phyloP scores from a whole-genome alignment of 2,888 invertebrate genomes.

The Deilephila porcellus region DNA sequence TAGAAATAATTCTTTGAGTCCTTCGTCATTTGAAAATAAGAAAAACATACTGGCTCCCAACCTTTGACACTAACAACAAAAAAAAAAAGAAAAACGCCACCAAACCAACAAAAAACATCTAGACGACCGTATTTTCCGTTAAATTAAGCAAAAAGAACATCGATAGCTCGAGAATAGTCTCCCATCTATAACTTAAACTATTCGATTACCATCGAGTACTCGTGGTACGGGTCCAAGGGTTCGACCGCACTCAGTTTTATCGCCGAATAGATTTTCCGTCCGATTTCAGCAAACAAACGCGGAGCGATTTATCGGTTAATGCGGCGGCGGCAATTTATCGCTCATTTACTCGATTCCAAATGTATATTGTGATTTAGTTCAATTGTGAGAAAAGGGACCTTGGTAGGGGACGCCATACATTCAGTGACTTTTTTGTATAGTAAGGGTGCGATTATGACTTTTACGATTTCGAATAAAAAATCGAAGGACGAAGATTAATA shows the following conservation, averaged over 20 bases:
- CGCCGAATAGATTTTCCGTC: slow-evolving; percentile 48
- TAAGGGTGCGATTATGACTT: neutral
- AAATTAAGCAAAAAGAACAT: neutral
- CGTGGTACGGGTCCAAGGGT: slow-evolving; percentile 26
- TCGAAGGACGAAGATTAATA: no score
- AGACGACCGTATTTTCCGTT: neutral
- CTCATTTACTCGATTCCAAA: slow-evolving; percentile 33
- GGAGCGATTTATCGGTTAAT: slow-evolving; percentile 40
- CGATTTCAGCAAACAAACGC: slow-evolving; percentile 49
- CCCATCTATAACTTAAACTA: slow-evolving; percentile 17
- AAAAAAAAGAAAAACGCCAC: neutral
- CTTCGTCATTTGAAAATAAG: no score
- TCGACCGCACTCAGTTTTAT: slow-evolving; percentile 45
- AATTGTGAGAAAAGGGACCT: slow-evolving; percentile 14
- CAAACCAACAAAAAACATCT: neutral
- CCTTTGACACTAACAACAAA: neutral
- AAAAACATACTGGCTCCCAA: no score
- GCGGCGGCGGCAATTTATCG: slow-evolving; percentile 34
- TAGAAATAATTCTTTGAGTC: no score
- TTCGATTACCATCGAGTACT: slow-evolving; percentile 5
- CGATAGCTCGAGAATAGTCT: neutral
- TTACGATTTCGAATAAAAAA: neutral
- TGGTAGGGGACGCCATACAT: neutral
- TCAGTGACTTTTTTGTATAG: neutral
- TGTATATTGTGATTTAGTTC: slow-evolving; percentile 28